Evolutionary conservation across 2,797 vertebrate species (phyloP).

Genomic region (Eulemur rubriventer): DNA sequence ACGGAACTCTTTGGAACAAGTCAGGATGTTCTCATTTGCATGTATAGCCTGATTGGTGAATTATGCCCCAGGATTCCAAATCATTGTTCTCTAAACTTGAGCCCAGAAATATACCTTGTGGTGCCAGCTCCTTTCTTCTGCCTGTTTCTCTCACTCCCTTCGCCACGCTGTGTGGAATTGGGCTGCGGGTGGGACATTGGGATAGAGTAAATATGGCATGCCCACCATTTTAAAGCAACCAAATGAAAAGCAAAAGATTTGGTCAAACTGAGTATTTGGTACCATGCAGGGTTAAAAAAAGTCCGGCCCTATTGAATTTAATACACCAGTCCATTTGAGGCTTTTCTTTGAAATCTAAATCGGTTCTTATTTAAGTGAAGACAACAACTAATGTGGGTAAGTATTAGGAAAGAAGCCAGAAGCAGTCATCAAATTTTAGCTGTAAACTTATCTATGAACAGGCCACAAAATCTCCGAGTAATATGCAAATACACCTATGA

Average conservation of each 20-base stretch:
- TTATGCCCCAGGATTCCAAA: slow-evolving; percentile 58
- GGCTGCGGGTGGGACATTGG: background rate
- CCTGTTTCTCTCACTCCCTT: background rate
- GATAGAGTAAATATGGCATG: background rate
- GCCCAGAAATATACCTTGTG: slow-evolving; percentile 20
- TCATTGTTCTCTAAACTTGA: slow-evolving; percentile 69
- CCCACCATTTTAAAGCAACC: background rate
- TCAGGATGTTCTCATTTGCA: slow-evolving; percentile 81
- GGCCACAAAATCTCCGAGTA: background rate
- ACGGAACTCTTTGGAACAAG: slow-evolving; percentile 70
- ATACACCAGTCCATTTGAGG: background rate
- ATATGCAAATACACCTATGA: background rate
- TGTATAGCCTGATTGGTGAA: slow-evolving; percentile 77
- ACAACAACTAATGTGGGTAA: background rate
- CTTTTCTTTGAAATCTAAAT: slow-evolving; percentile 13
- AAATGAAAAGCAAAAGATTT: background rate
- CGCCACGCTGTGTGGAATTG: background rate
- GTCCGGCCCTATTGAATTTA: background rate
- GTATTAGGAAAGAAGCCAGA: background rate
- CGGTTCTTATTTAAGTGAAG: background rate
- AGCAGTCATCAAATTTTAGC: background rate
- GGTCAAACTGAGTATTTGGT: background rate
- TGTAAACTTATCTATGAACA: slow-evolving; percentile 13
- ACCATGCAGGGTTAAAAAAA: background rate
- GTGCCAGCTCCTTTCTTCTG: background rate